Evolutionary conservation across 2,888 invertebrate species (phyloP), one percentile per base, ranked within the genome.

Genomic region (Standfussiana lucernea): DNA sequence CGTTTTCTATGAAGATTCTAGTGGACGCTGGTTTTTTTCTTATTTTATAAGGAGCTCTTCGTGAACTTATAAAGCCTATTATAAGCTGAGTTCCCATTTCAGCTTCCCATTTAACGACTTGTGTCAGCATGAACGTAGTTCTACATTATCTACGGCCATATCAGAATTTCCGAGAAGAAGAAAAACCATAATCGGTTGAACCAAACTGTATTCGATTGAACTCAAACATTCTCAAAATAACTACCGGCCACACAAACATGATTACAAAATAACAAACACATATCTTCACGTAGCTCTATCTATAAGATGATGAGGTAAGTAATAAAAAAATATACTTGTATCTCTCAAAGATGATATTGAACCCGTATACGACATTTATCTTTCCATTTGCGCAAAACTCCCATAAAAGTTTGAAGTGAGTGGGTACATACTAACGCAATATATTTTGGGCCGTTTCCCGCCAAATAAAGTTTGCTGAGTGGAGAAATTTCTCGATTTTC

Each of bases 331-430:
- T 72, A 47, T 40, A 53, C 72, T 67, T 72, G 56, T 77, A 75
- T 72, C 64, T 72, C 61, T n/a, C 73, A 65, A 70, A 70, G 65
- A 65, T 70, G 72, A 82, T 76, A 84, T 76, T 64, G 72, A 70
- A 28, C 69, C 50, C 70, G 66, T 82, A 75, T 72, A 79, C 67
- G 69, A 72, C 66, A 79, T 86, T 85, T 77, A 72, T 77, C 75
- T 79, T 79, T 64, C 66, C 85, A 77, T 85, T 75, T 85, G 69
- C 75, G 53, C n/a, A 73, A 79, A 75, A 75, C 77, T 77, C 77
- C 42, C 76, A 80, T 87, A 83, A 83, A 87, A 83, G 65, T 68
- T 59, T 59, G 64, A 79, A 75, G 71, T 85, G 65, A 71, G 66
- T 85, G 56, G 62, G 61, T 53, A 74, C 24, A 21, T 67, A 79